phyloP scores from a whole-genome alignment of 2,113 vertebrate species.

The Oenanthe melanoleuca region DNA sequence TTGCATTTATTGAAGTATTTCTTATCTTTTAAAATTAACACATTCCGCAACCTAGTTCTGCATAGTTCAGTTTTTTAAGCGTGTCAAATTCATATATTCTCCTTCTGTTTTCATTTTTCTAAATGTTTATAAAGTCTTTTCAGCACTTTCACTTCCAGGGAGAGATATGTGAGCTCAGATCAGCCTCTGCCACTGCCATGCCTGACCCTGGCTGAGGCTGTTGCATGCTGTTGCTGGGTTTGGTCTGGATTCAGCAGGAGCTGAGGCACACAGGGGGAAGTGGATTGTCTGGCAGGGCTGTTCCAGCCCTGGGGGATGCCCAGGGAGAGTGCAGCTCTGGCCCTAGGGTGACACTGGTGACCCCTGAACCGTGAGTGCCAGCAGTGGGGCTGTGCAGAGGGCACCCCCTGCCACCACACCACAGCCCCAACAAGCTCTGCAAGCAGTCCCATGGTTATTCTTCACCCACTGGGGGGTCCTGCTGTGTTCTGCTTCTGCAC shows the following conservation, averaged over 20 bases:
- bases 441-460: neutral
- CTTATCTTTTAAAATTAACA: neutral
- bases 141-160: neutral
- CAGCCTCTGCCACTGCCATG: rapidly evolving
- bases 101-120: neutral
- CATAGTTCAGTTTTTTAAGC: neutral
- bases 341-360: rapidly evolving
- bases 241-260: neutral
- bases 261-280: neutral
- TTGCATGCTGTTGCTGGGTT: neutral
- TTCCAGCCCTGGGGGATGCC: neutral
- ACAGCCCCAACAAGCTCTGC: neutral
- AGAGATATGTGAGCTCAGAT: neutral
- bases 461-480: neutral
- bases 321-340: neutral
- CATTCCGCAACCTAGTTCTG: neutral
- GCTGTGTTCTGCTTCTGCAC: neutral
- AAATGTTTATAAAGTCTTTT: neutral
- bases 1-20: neutral
- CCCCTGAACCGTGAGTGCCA: neutral
- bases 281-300: neutral
- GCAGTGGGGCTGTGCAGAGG: neutral
- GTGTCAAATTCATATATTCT: neutral
- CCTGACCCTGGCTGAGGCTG: rapidly evolving
- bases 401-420: neutral